These are phyloP conservation scores for Pseudomyrmex sp. DNA, from an alignment of 1,140 invertebrate species.

Conservation along the genomic window DNA sequence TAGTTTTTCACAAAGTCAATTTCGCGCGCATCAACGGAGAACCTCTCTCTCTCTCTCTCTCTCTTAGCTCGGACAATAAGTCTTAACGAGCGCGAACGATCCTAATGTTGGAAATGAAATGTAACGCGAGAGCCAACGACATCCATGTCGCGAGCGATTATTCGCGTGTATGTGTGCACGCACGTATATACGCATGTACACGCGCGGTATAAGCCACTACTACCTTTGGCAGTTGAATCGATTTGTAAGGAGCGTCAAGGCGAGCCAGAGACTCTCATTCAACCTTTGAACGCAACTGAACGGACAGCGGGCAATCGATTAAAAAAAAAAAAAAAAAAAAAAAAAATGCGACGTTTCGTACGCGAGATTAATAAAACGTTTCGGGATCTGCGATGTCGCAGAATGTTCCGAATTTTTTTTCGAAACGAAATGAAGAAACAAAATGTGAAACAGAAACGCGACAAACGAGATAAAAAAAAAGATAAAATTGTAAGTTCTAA, in stretches of 20 bases:
- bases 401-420: too few relatives aligned
- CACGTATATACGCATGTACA: conserved; percentile 1
- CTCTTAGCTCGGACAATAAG: conserved; percentile 23
- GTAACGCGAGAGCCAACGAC: conserved; percentile 57
- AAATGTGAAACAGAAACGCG: too few relatives aligned
- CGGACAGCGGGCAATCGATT: conserved; percentile 29
- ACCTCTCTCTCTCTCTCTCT: not conserved
- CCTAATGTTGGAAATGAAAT: conserved; percentile 62
- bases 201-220: conserved; percentile 49
- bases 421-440: too few relatives aligned
- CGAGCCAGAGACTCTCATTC: conserved; percentile 82
- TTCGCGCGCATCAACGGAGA: not conserved
- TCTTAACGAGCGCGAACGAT: conserved; percentile 50
- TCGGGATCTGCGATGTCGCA: too few relatives aligned
- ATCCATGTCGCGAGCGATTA: conserved; percentile 49
- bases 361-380: too few relatives aligned
- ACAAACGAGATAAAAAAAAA: too few relatives aligned
- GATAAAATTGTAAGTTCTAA: too few relatives aligned
- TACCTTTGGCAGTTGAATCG: conserved; percentile 78
- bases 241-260: conserved; percentile 83
- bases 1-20: not conserved
- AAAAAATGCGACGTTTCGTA: not conserved
- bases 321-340: conserved; percentile 6
- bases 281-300: conserved; percentile 54
- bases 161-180: conserved; percentile 15